A percentile compares a stretch with the other conserved stretches of the same genome.
Evolutionary conservation across 2,888 invertebrate genomes (phyloP).

Genomic region (Noctua janthe): DNA sequence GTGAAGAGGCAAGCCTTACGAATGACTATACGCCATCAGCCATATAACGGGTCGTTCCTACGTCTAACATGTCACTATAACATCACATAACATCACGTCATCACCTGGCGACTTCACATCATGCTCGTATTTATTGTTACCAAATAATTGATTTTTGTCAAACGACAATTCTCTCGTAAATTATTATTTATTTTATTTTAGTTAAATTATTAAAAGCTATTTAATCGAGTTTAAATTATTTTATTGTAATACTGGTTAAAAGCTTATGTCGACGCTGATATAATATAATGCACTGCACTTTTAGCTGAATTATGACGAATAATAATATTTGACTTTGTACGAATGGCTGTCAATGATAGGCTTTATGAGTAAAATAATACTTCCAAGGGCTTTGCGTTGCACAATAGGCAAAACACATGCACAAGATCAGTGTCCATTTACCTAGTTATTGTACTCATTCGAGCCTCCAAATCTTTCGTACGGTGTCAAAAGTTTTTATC

Average conservation of each 20-base stretch:
- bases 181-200: constrained; percentile 64
- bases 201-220: constrained; percentile 60
- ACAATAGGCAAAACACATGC: neutral
- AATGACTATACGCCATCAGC: constrained; percentile 63
- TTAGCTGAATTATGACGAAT: constrained; percentile 24
- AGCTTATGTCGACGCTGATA: constrained; percentile 27
- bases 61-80: constrained; percentile 33
- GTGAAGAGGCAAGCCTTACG: constrained; percentile 52
- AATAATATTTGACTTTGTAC: constrained; percentile 4
- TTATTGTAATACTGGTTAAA: constrained; percentile 38
- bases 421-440: neutral
- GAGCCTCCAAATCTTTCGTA: constrained; percentile 7
- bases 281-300: constrained; percentile 29
- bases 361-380: neutral
- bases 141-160: constrained; percentile 76
- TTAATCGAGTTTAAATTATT: constrained; percentile 61
- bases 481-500: neutral
- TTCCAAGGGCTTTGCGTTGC: neutral
- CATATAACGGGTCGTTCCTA: constrained; percentile 68
- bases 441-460: neutral
- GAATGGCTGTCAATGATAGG: neutral
- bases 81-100: neutral
- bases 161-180: constrained; percentile 59
- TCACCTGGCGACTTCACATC: constrained; percentile 15
- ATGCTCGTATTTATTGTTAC: constrained; percentile 80